Base-by-base conservation (phyloP, 2,113 vertebrate species). In the Nymphicus hollandicus region DNA sequence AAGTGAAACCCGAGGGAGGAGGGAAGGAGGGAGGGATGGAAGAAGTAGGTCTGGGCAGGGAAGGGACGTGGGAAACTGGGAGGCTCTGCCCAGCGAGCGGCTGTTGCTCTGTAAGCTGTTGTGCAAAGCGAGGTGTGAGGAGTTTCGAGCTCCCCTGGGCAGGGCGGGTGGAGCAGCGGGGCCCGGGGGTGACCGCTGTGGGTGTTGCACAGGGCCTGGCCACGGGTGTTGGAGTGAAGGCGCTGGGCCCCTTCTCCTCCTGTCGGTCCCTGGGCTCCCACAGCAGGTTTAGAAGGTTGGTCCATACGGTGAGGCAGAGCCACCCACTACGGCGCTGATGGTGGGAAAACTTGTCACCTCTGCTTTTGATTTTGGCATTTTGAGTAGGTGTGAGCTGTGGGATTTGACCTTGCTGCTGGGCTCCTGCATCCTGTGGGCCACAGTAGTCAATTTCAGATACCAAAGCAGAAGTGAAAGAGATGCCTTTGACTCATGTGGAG, bases 301-400 rank as follows among this genome's bases (percentile, higher is more conserved):
- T 60, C 3, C 1, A 33, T 3, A 6, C 0, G 2, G 55, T 23
- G 56, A 12, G 33, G 47, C 31, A 4, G 7, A 39, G 70, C 65
- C 8, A 2, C 3, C 6, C 6, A 16, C 70, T 10, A 2, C 6
- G 20, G 37, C 29, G 50, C 33, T 3, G 15, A 2, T 29, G 86
- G 52, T 50, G 4, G 13, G 58, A 19, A 11, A 8, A 7, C 0
- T 2, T 1, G 0, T 9, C 4, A 0, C 17, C 61, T 53, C 43
- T 23, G 4, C 24, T 47, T 29, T 49, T 25, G 61, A 25, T 7
- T 89, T 27, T 63, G 81, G n/a, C 79, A 2, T 53, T 81, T n/a
- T 10, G 19, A 65, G 66, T 71, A 80, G 79, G 74, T 60, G 82
- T 35, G 50, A 13, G 39, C 0, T 58, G 43, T 6, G 14, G 79